These are phyloP conservation scores for Agapornis roseicollis DNA, from an alignment of 2,113 vertebrate genomes.

Conservation along the genomic window DNA sequence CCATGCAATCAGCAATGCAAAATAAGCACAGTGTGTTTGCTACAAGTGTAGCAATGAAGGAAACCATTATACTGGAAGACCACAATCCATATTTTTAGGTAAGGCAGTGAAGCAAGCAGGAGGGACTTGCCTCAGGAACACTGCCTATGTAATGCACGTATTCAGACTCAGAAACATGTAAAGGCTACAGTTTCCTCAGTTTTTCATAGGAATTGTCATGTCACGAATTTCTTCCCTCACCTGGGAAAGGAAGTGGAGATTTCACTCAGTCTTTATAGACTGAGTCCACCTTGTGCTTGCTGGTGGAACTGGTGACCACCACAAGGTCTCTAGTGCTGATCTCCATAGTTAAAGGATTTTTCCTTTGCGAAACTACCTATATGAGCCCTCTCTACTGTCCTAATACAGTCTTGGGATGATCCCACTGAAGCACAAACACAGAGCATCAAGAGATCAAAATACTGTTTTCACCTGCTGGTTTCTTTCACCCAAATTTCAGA, in stretches of 20 bases:
- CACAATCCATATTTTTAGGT: neutral
- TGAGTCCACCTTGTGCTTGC: neutral
- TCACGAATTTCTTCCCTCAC: neutral
- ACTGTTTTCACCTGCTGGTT: neutral
- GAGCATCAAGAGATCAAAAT: neutral
- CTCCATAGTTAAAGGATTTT: neutral
- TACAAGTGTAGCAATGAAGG: neutral
- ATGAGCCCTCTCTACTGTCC: neutral
- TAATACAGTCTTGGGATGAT: neutral
- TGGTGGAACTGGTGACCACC: neutral
- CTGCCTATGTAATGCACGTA: neutral
- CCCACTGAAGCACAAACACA: neutral
- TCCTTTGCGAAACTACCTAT: neutral
- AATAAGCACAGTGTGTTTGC: neutral
- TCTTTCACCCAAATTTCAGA: neutral
- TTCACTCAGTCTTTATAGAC: neutral
- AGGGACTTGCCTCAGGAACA: rapidly evolving
- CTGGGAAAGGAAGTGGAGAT: neutral
- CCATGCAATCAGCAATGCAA: rapidly evolving
- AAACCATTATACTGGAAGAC: neutral
- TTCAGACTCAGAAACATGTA: neutral
- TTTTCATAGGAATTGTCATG: neutral
- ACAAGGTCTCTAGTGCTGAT: neutral
- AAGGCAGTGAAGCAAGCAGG: neutral
- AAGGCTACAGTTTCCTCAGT: neutral